Evolutionary conservation across 37 sponge, comb jelly and placozoan species (phyloP).

Genomic region (Haliclona indistincta): DNA sequence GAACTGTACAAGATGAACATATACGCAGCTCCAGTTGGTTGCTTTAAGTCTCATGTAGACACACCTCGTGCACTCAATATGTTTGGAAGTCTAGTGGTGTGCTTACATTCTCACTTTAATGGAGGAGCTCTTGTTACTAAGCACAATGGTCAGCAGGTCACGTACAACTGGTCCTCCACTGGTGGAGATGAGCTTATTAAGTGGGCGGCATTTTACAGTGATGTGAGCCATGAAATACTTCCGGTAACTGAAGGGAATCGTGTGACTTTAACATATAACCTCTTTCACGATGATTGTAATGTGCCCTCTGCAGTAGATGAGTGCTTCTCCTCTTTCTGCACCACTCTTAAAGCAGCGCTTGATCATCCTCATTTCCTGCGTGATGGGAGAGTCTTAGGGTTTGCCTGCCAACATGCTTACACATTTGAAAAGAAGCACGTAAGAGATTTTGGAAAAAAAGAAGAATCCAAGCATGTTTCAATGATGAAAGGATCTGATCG

Average conservation of each 20-base stretch:
- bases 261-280: slow-evolving; percentile 40
- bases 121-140: slow-evolving; percentile 33
- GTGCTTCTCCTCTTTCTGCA: background rate
- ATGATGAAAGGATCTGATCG: too few relatives aligned
- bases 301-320: background rate
- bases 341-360: slow-evolving; percentile 2
- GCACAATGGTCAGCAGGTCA: slow-evolving; percentile 12
- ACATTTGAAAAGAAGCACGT: too few relatives aligned
- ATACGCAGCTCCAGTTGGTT: slow-evolving; percentile 12
- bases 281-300: background rate
- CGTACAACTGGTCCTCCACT: slow-evolving; percentile 27
- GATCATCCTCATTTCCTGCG: slow-evolving; percentile 20
- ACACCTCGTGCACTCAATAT: slow-evolving; percentile 28
- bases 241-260: slow-evolving; percentile 25
- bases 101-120: slow-evolving; percentile 24
- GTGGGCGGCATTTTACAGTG: slow-evolving; percentile 36
- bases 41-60: slow-evolving; percentile 26
- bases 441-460: too few relatives aligned
- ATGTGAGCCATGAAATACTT: slow-evolving; percentile 35
- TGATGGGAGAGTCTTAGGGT: slow-evolving; percentile 9
- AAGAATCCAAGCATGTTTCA: too few relatives aligned
- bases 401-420: slow-evolving; percentile 14
- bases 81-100: slow-evolving; percentile 51
- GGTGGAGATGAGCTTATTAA: background rate
- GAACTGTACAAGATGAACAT: slow-evolving; percentile 39